Conservation (phyloP, 2,113 vertebrate genomes). For the Nettapus auritus region DNA sequence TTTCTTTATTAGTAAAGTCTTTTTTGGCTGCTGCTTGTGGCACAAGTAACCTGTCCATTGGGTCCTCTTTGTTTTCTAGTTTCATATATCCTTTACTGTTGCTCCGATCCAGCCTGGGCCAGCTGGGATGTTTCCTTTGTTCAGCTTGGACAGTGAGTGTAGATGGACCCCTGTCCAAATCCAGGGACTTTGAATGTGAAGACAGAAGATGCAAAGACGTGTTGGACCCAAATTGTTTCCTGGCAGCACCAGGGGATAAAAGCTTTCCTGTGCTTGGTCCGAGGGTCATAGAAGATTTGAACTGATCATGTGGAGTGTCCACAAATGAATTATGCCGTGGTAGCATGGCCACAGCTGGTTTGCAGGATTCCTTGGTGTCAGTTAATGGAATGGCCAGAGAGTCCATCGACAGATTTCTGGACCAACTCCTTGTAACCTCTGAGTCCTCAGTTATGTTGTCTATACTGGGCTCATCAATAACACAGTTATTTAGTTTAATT, state of each 20-base stretch:
- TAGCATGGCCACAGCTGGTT: constrained; percentile 66
- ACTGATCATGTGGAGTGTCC: constrained; percentile 77
- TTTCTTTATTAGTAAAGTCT: constrained; percentile 96
- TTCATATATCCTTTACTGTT: constrained; percentile 95
- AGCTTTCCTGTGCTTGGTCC: constrained; percentile 85
- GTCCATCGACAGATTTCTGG: constrained; percentile 85
- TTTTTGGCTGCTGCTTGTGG: constrained; percentile 77
- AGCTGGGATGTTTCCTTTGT: constrained; percentile 95
- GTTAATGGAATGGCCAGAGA: constrained; percentile 86
- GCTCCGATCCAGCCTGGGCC: constrained; percentile 94
- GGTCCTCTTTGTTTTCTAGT: constrained; percentile 95
- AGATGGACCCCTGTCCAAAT: constrained; percentile 87
- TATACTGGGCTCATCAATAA: constrained; percentile 95
- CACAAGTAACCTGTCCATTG: constrained; percentile 85
- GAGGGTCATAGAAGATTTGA: constrained; percentile 80
- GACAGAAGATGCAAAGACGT: constrained; percentile 91
- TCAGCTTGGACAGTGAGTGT: constrained; percentile 90
- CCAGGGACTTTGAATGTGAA: constrained; percentile 95
- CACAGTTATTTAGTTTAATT: constrained; percentile 99
- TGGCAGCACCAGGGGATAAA: constrained; percentile 90
- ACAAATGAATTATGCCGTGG: constrained; percentile 86
- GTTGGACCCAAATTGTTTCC: constrained; percentile 94
- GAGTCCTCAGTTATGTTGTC: constrained; percentile 93
- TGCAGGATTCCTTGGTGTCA: constrained; percentile 82
- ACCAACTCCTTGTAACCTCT: constrained; percentile 72